Percentiles rank a stretch among this genome's conserved stretches.
Conservation (phyloP, 2,888 invertebrate species). For the Therioaphis trifolii region DNA sequence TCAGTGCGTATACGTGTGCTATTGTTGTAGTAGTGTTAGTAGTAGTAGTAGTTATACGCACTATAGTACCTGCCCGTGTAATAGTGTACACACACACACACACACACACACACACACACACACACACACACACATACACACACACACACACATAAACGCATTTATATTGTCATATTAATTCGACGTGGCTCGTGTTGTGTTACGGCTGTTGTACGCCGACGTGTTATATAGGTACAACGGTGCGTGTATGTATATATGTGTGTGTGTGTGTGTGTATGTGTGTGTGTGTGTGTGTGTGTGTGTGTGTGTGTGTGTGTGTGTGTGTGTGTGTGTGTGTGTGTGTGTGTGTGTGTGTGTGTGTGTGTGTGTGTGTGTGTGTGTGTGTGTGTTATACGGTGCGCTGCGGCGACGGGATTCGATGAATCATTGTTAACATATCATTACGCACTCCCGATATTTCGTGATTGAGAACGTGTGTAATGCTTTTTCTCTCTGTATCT, state of each 20-base stretch:
- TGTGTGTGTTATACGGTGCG: too few species aligned
- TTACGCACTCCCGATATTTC: background rate
- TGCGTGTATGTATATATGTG: too few species aligned
- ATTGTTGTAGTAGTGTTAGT: background rate
- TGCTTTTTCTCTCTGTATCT: background rate
- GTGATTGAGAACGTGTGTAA: conserved; percentile 3
- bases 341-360: too few species aligned
- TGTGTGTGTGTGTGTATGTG: too few species aligned
- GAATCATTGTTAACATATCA: conserved; percentile 50
- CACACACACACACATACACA: background rate
- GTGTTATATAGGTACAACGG: too few species aligned
- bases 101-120: background rate
- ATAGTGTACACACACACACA: background rate
- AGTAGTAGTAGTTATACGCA: too few species aligned
- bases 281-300: too few species aligned
- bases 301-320: too few species aligned
- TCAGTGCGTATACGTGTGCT: background rate
- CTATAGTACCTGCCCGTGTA: too few species aligned
- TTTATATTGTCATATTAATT: background rate
- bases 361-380: too few species aligned
- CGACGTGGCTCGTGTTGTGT: background rate
- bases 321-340: too few species aligned
- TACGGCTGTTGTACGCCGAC: too few species aligned
- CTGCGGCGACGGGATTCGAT: conserved; percentile 4
- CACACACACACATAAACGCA: background rate